phyloP scores from a whole-genome alignment of 2,888 invertebrate species.

The Noctua fimbriata region DNA sequence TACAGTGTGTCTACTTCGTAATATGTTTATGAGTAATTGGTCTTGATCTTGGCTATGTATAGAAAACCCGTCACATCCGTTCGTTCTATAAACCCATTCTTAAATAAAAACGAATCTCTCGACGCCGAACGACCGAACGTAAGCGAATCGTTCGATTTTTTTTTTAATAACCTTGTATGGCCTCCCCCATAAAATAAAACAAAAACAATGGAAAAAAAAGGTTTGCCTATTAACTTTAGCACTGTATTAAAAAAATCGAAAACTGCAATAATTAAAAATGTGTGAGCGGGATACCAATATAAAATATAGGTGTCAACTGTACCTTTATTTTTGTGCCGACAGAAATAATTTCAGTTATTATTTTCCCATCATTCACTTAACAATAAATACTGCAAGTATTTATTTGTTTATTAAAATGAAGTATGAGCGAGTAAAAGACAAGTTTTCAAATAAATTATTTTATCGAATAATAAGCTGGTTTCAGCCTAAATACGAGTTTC shows the following conservation, averaged over 20 bases:
- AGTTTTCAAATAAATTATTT: neutral
- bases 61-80: neutral
- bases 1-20: neutral
- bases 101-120: neutral
- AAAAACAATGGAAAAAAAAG: neutral
- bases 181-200: neutral
- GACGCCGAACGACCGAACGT: neutral
- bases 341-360: constrained; percentile 11
- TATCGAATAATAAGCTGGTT: neutral
- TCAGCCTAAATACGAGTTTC: neutral
- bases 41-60: constrained; percentile 39
- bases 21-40: constrained; percentile 21
- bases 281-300: neutral
- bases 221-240: neutral
- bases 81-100: neutral
- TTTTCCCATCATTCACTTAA: constrained; percentile 23
- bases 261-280: neutral
- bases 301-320: constrained; percentile 3
- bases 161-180: too few species aligned
- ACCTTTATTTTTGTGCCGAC: neutral
- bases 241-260: neutral
- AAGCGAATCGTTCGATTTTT: neutral
- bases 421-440: neutral
- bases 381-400: neutral
- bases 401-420: neutral